phyloP scores from a whole-genome alignment of 2,888 invertebrate species.

The Agriopis leucophaearia region DNA sequence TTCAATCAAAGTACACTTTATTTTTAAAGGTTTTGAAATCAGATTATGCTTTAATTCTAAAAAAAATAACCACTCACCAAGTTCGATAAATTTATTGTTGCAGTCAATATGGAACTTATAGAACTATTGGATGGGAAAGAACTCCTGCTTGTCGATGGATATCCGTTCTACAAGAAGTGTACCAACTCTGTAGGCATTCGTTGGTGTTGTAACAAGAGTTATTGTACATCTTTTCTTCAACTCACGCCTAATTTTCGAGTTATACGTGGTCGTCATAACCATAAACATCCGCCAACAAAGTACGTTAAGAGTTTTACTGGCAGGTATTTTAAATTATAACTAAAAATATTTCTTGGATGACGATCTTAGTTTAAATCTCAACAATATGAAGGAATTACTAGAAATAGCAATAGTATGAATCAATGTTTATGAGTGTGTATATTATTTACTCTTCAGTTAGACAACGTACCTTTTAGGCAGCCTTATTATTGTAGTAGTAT shows the following conservation, averaged over 20 bases:
- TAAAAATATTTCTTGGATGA: not conserved
- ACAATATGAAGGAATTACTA: too few relatives aligned
- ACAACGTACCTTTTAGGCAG: too few relatives aligned
- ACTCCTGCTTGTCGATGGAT: slow-evolving; percentile 54
- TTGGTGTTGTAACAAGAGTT: slow-evolving; percentile 57
- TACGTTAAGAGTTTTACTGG: slow-evolving; percentile 24
- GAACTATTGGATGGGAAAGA: slow-evolving; percentile 53
- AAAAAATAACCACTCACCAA: not conserved
- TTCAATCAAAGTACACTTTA: too few relatives aligned
- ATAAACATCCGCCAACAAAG: slow-evolving; percentile 33
- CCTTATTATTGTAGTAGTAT: too few relatives aligned
- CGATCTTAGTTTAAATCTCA: too few relatives aligned
- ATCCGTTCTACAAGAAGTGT: slow-evolving; percentile 57
- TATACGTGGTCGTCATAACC: slow-evolving; percentile 23
- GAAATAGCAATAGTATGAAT: too few relatives aligned
- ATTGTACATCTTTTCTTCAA: slow-evolving; percentile 56
- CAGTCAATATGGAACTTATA: slow-evolving; percentile 47
- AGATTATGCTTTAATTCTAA: not conserved
- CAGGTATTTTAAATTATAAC: slow-evolving; percentile 33
- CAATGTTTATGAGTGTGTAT: too few relatives aligned
- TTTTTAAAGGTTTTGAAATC: not conserved
- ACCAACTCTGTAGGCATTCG: slow-evolving; percentile 41
- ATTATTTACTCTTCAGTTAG: too few relatives aligned
- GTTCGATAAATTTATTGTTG: slow-evolving; percentile 21
- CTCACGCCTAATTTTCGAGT: slow-evolving; percentile 43